Base-by-base conservation (phyloP, 2,888 invertebrate species). In the Pomacea canaliculata region DNA sequence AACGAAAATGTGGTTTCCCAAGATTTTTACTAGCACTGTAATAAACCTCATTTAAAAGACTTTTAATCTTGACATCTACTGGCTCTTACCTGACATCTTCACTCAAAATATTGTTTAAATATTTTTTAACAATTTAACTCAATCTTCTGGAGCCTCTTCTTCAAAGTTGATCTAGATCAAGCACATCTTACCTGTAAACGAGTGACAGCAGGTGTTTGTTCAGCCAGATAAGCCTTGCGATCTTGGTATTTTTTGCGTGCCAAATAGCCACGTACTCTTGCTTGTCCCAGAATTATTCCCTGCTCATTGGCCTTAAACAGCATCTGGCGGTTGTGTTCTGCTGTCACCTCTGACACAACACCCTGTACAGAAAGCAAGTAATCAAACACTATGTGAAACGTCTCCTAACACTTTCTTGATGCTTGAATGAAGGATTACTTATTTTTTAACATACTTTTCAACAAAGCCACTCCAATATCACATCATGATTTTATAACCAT, bases 251-350 rank as follows among this genome's bases (percentile, higher is more conserved):
- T 91, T 86, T 92, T 92, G 70, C 94, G 92, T 7, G 92, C 88
- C 60, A 94, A 87, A 86, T 93, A 94, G 23, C 94, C 94, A 82
- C 93, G 92, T 73, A 92, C 92, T 69, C 91, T 89, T 2, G 94
- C 93, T 90, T 95, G 94, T 63, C 94, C 90, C 82, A 90, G 92
- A 8, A 92, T 88, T 48, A 94, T 91, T 76, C 88, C 80, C 89
- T 85, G 82, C 75, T 90, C 89, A 76, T 89, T 89, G 23, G 89
- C 83, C 70, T 87, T 83, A 80, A 89, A 88, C 62, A 90, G 82
- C 70, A 88, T 81, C 76, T 89, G 86, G 71, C 90, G 81, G 81
- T 90, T 87, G 71, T 89, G 84, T 3, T 85, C 85, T 60, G 86
- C 85, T 23, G 89, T 90, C 23, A 90, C 87, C 59, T 89, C 88